Conservation (phyloP, 2,888 invertebrate species). For the Noctua pronuba region DNA sequence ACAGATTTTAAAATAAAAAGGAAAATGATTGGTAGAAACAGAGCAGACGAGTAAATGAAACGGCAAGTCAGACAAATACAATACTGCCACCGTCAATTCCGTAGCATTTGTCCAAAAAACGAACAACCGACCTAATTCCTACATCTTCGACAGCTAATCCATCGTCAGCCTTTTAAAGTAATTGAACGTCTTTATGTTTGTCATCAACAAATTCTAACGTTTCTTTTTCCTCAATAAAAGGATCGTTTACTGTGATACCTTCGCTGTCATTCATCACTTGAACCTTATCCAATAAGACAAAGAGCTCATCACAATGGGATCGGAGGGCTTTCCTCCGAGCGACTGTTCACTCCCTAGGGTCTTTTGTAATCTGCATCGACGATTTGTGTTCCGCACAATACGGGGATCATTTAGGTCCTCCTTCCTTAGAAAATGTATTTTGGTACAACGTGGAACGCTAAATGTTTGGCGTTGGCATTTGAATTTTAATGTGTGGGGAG, state of each 20-base stretch:
- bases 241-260: conserved; percentile 66
- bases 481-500: conserved; percentile 48
- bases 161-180: conserved; percentile 68
- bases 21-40: not conserved
- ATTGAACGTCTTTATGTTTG: conserved; percentile 70
- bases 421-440: conserved; percentile 62
- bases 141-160: conserved; percentile 64
- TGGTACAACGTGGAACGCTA: conserved; percentile 59
- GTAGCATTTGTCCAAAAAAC: conserved; percentile 63
- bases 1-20: not conserved
- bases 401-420: conserved; percentile 68
- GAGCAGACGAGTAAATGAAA: conserved; percentile 15
- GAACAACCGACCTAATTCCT: conserved; percentile 59
- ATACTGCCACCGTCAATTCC: conserved; percentile 45
- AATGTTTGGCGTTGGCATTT: conserved; percentile 60
- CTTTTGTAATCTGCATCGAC: conserved; percentile 73
- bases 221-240: conserved; percentile 70
- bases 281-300: conserved; percentile 72
- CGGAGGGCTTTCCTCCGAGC: conserved; percentile 65
- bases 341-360: conserved; percentile 70
- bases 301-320: conserved; percentile 70
- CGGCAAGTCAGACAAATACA: conserved; percentile 45
- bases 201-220: conserved; percentile 66
- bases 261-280: conserved; percentile 68
- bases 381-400: conserved; percentile 71